Conservation (phyloP, 2,797 vertebrate genomes). For the Protosalanx chinensis region DNA sequence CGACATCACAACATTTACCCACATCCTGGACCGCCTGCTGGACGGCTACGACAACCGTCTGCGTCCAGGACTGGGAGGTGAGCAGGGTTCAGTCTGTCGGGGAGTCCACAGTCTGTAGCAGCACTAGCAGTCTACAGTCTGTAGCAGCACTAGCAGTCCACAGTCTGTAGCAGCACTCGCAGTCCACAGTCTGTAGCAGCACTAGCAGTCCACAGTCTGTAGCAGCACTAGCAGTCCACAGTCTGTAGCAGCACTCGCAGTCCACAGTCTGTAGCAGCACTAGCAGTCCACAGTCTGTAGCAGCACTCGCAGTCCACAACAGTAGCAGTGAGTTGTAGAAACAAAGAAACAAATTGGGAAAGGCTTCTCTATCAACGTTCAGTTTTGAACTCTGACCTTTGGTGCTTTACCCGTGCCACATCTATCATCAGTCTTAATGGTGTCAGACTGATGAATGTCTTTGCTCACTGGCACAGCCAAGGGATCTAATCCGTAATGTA, state of each 20-base stretch:
- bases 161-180: neutral
- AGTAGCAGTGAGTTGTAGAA: no score
- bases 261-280: neutral
- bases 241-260: no score
- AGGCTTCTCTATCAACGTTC: neutral
- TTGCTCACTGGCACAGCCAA: neutral
- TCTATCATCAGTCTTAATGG: neutral
- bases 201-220: neutral
- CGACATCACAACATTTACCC: constrained; percentile 97
- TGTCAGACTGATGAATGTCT: neutral
- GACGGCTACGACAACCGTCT: constrained; percentile 98
- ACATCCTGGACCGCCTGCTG: constrained; percentile 95
- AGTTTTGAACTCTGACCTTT: neutral
- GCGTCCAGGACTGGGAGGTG: constrained; percentile 96
- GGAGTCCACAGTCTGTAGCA: neutral
- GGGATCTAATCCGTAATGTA: neutral
- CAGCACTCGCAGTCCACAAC: neutral
- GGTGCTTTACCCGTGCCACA: neutral
- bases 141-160: neutral
- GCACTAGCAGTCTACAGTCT: neutral
- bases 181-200: neutral
- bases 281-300: neutral
- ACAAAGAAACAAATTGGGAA: no score
- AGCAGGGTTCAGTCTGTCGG: constrained; percentile 42
- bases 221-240: neutral